Evolutionary conservation across 2,888 invertebrate species (phyloP).

Genomic region (Cyclophora albipunctata): DNA sequence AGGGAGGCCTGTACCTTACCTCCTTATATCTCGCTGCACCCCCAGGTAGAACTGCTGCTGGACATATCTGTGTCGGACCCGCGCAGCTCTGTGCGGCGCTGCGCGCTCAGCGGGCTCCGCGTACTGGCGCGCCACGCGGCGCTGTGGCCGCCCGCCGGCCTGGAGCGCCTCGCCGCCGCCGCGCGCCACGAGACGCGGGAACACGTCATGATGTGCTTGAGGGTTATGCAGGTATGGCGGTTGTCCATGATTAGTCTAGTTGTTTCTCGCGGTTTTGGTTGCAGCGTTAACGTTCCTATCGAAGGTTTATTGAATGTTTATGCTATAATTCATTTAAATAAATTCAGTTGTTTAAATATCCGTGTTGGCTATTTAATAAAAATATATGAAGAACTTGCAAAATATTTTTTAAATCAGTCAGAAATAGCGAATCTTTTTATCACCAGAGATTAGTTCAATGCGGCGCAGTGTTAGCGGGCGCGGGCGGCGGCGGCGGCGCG

Average conservation of each 20-base stretch:
- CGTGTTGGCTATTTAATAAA: not conserved
- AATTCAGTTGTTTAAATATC: no score
- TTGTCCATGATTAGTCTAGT: no score
- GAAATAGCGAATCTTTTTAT: no score
- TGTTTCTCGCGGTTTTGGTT: no score
- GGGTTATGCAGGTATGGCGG: conserved; percentile 55
- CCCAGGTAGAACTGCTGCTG: conserved; percentile 68
- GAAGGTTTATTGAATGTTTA: no score
- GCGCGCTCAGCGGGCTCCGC: conserved; percentile 51
- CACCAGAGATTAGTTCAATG: conserved; percentile 54
- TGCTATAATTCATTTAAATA: no score
- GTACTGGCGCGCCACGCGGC: conserved; percentile 56
- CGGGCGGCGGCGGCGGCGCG: conserved; percentile 27
- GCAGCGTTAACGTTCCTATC: no score
- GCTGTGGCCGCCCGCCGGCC: conserved; percentile 41
- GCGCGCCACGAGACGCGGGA: conserved; percentile 55
- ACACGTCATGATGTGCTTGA: conserved; percentile 54
- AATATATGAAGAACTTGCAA: no score
- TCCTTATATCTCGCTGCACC: conserved; percentile 21
- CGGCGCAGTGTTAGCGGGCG: conserved; percentile 55
- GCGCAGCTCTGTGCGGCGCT: conserved; percentile 50
- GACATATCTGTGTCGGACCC: conserved; percentile 57
- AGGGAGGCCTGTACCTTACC: no score
- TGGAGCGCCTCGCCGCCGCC: conserved; percentile 30
- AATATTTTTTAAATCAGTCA: no score